Base-by-base conservation (phyloP, 1,140 invertebrate species). In the Centruroides vittatus region DNA sequence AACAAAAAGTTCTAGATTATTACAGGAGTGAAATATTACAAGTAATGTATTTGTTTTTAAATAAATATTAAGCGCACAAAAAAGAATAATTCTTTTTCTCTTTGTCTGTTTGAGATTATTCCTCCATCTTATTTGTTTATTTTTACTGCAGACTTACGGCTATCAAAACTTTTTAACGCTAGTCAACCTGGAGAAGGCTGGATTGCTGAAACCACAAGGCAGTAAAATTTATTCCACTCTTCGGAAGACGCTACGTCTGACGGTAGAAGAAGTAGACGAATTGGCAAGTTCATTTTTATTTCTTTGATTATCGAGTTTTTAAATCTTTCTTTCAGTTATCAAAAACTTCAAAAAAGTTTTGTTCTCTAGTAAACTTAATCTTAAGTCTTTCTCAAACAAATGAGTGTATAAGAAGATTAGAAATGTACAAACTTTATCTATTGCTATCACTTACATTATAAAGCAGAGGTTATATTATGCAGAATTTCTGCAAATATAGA, bases 21-120 rank as follows among this genome's bases (percentile, higher is more conserved):
- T 98, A 98, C 73, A 94, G 94, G 73, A 77, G 86, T 63, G 92
- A 97, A 76, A 82, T 98, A 47, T 63, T 78, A 58, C 76, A 77
- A 71, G 75, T 78, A 62, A 41, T 41, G 8, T 41, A 41, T 6
- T 41, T 41, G 23, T 2, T 41, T 34, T 60, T 55, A 36, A 23
- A 54, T 36, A 47, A 1, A 23, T 23, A 23, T 23, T 23, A 23
- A 23, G 23, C 23, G 2, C 23, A 23, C 2, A 23, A 23, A 23
- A 23, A 23, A 23, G 2, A 23, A 23, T 23, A 23, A 23, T 23
- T 23, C 23, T 23, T 23, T 23, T 2, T 23, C 23, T 23, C 23
- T 23, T 23, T 23, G 0, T 23, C 23, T 51, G 6, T 41, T 34
- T 35, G 50, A 57, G 35, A 36, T 58, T 52, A 35, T 12, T 52